phyloP scores from a whole-genome alignment of 1,140 invertebrate genomes.

The Mycetomoellerius zeteki region DNA sequence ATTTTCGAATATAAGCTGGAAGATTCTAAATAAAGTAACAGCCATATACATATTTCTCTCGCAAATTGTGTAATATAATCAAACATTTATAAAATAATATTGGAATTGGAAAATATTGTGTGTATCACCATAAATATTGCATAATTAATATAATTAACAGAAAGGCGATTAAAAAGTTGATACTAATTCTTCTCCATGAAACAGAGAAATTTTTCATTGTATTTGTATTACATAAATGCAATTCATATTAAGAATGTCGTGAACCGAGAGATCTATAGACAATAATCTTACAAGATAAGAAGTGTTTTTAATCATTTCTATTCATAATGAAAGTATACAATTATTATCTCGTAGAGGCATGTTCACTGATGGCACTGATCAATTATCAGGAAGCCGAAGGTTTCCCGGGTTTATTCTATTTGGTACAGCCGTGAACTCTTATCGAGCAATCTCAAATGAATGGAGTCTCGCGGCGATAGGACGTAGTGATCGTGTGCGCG shows the following conservation, averaged over 20 bases:
- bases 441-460: conserved; percentile 62
- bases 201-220: not conserved
- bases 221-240: not conserved
- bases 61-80: not conserved
- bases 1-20: not conserved
- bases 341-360: not conserved
- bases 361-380: not conserved
- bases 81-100: conserved; percentile 35
- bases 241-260: conserved; percentile 19
- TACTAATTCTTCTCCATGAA: not conserved
- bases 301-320: not conserved
- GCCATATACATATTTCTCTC: not conserved
- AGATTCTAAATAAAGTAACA: not conserved
- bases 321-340: conserved; percentile 9
- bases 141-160: conserved; percentile 4
- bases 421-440: conserved; percentile 40
- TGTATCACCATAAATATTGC: not conserved
- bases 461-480: conserved; percentile 51
- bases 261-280: not conserved
- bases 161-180: not conserved
- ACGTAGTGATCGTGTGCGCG: conserved; percentile 44
- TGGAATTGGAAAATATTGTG: not conserved
- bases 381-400: conserved; percentile 40
- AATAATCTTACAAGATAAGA: not conserved
- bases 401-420: conserved; percentile 42